These are phyloP conservation scores for Dendrolimus kikuchii DNA, from an alignment of 1,140 invertebrate genomes.

Conservation along the genomic window DNA sequence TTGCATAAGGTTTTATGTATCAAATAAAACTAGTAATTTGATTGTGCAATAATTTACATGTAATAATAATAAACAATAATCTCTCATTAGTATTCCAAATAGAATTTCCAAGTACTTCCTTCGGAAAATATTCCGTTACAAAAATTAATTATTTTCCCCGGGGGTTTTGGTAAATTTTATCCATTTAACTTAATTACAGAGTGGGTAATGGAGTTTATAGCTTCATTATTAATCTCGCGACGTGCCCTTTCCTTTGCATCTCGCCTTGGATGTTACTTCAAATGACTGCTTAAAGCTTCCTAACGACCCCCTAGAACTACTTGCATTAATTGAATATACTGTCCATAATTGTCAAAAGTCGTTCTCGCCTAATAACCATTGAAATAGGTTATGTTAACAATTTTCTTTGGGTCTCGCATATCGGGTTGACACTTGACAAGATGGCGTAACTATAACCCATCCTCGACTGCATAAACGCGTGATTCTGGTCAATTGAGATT, in stretches of 20 bases:
- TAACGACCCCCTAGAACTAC: slow-evolving; percentile 10
- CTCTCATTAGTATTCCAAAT: slow-evolving; percentile 7
- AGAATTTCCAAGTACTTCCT: slow-evolving; percentile 15
- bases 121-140: slow-evolving; percentile 23
- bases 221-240: slow-evolving; percentile 53
- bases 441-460: too few relatives aligned
- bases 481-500: too few relatives aligned
- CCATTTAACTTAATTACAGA: slow-evolving; percentile 58
- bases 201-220: slow-evolving; percentile 57
- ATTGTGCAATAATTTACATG: too few relatives aligned
- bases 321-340: slow-evolving; percentile 7
- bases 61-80: neutral
- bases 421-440: too few relatives aligned
- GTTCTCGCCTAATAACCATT: too few relatives aligned
- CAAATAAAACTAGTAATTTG: too few relatives aligned
- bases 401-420: too few relatives aligned
- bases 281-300: slow-evolving; percentile 22
- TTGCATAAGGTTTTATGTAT: too few relatives aligned
- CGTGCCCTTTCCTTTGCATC: slow-evolving; percentile 27
- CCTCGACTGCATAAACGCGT: too few relatives aligned
- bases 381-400: too few relatives aligned
- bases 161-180: slow-evolving; percentile 49
- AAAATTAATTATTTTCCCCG: slow-evolving; percentile 50
- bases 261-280: slow-evolving; percentile 27
- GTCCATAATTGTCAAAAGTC: neutral